These are phyloP conservation scores for Medauroidea extradentata DNA, from an alignment of 1,140 invertebrate species.

Conservation along the genomic window DNA sequence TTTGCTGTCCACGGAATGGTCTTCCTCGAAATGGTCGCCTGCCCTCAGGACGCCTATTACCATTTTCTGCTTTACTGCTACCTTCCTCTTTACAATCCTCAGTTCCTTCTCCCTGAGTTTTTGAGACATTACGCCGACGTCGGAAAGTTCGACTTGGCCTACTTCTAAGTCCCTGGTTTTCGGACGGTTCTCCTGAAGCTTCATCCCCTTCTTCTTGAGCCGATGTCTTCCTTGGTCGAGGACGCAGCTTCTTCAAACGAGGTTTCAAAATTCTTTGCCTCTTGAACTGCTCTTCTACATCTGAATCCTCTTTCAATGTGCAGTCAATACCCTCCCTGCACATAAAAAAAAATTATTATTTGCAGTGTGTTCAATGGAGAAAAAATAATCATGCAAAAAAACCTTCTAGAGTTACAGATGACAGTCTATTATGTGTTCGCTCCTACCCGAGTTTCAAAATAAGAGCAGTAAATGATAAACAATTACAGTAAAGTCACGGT, in stretches of 20 bases:
- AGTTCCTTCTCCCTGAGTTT: neutral
- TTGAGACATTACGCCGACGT: neutral
- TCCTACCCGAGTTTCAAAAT: too few species aligned
- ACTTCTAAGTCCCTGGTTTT: neutral
- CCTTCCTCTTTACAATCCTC: neutral
- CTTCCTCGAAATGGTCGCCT: slow-evolving; percentile 3
- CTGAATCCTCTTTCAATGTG: slow-evolving; percentile 60
- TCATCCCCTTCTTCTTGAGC: slow-evolving; percentile 36
- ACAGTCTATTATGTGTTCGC: too few species aligned
- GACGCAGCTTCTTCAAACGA: slow-evolving; percentile 6
- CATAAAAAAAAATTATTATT: too few species aligned
- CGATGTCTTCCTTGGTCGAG: slow-evolving; percentile 34
- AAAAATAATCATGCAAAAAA: too few species aligned
- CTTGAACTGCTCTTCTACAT: slow-evolving; percentile 44
- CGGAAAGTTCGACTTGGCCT: neutral
- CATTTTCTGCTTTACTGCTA: neutral
- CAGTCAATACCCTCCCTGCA: slow-evolving; percentile 52
- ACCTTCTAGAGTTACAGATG: too few species aligned
- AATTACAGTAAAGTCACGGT: too few species aligned
- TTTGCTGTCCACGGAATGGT: slow-evolving; percentile 19
- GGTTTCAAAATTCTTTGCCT: slow-evolving; percentile 24
- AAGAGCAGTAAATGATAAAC: too few species aligned
- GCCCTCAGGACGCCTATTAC: neutral
- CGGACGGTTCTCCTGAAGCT: slow-evolving; percentile 10
- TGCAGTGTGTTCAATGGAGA: too few species aligned